A percentile compares a stretch with the other conserved stretches of the same genome.
phyloP scores from a whole-genome alignment of 2,113 vertebrate species.

The Agapornis roseicollis region DNA sequence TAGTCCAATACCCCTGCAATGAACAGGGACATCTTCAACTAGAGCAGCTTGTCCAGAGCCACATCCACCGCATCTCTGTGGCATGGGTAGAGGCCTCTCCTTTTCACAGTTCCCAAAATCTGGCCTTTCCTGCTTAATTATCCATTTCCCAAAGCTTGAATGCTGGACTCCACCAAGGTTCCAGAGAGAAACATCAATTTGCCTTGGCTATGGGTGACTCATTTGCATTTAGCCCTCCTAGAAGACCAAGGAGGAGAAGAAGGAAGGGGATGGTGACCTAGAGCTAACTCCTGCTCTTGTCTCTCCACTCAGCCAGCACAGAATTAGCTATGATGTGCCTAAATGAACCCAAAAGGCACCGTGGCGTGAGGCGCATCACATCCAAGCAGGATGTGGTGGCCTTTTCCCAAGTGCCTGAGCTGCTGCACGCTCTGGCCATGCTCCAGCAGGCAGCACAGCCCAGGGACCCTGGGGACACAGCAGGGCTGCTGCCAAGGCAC shows the following conservation, averaged over 20 bases:
- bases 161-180: neutral
- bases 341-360: slow-evolving; percentile 1
- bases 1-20: neutral
- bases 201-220: neutral
- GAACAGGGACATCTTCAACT: neutral
- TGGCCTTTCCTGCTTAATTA: neutral
- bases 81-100: neutral
- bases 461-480: neutral
- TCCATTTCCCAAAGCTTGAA: neutral
- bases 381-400: slow-evolving; percentile 10
- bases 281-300: neutral
- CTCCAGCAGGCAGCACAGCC: neutral
- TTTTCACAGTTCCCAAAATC: neutral
- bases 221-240: neutral
- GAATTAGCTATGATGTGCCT: neutral
- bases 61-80: neutral
- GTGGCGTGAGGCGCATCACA: neutral
- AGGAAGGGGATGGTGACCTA: neutral
- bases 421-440: slow-evolving; percentile 4
- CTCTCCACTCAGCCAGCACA: neutral
- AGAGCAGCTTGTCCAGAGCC: neutral
- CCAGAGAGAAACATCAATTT: neutral
- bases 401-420: slow-evolving; percentile 34
- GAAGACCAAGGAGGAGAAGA: neutral
- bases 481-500: slow-evolving; percentile 18